Evolutionary conservation across 2,888 invertebrate genomes (phyloP), one percentile per base, ranked within the genome.

Genomic region (Onchidella celtica): DNA sequence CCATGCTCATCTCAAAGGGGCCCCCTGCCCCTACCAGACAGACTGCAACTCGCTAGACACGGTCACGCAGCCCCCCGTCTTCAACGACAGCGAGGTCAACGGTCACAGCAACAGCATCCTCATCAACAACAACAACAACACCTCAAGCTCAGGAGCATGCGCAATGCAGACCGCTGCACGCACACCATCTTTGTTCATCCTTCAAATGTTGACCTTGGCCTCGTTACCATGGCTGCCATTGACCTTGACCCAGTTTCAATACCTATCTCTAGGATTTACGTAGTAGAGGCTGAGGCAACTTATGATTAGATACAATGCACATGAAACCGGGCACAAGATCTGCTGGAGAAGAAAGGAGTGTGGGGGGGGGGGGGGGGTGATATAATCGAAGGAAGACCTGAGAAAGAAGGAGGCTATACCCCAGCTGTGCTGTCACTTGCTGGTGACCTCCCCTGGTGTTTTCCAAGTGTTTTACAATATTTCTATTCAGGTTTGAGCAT

Each of bases 211-310:
- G 73, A 14, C 57, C 14, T 36, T 59, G 14, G 27, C 61, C 73
- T 66, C 68, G 34, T 65, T 73, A 40, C 70, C 73, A 61, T 38
- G 82, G 68, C 36, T 82, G 47, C 63, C 65, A 11, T 77, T 82
- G 68, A 79, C 82, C 40, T 6, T 59, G 61, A 36, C 73, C 24
- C 57, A 73, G 27, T 69, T 24, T 14, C 82, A 79, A 3, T 75
- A 82, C 61, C 55, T 70, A 11, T 68, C 79, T n/a, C 55, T 74
- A 69, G 82, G 82, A 24, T 70, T 79, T 21, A 82, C 82, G 70
- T 82, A 82, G 82, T 77, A 68, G 17, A 14, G 4, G 14, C 36
- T 38, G 61, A 14, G 11, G 34, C 21, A 17, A 17, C 4, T 29
- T 1, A 6, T 66, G n/a, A 14, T 34, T 1, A n/a, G n/a, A n/a